Base-by-base conservation (phyloP, 2,888 invertebrate genomes). In the Cancer borealis region DNA sequence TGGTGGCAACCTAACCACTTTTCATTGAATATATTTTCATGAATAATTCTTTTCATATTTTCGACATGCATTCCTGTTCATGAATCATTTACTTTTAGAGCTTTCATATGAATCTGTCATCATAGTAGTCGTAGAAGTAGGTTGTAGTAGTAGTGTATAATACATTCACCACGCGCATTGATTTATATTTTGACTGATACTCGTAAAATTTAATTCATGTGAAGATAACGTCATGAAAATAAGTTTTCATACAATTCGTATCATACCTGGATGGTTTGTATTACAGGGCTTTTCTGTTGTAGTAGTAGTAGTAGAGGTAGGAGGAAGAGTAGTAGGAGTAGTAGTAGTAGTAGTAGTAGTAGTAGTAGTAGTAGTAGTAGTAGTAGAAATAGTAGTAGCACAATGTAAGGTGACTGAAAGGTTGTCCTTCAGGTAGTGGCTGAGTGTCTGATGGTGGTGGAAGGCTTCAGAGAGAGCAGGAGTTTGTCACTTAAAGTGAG, bases 381-480 rank as follows among this genome's bases (percentile, higher is more conserved):
- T 84, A 84, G 1, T 39, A 14, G 39, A 39, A 84, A 39, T 30
- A 39, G 17, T 39, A 39, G 39, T n/a, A 30, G 39, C 30, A 14
- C 39, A 39, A 30, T 84, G 14, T 39, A n/a, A 39, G 14, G 30
- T 84, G 39, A 39, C 84, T 14, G 10, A 84, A 5, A 8, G 8
- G 39, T 39, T n/a, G 30, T 45, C 46, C 49, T 87, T 6, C 94
- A 94, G 94, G 46, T 94, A 46, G 87, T 94, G 14, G 54, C 92
- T 2, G 94, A 94, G 49, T 92, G 92, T 46, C 21, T 92, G 39
- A 90, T 94, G 91, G 26, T 92, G 66, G 88, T 92, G 17, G 94
- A 94, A 26, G 94, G 94, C 49, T 92, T 94, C 60, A 94, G 88
- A 88, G 94, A 94, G 60, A 92, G 54, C 91, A 89, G 66, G 17